Evolutionary conservation across 2,888 invertebrate species (phyloP).

Genomic region (Trissolcus japonicus): DNA sequence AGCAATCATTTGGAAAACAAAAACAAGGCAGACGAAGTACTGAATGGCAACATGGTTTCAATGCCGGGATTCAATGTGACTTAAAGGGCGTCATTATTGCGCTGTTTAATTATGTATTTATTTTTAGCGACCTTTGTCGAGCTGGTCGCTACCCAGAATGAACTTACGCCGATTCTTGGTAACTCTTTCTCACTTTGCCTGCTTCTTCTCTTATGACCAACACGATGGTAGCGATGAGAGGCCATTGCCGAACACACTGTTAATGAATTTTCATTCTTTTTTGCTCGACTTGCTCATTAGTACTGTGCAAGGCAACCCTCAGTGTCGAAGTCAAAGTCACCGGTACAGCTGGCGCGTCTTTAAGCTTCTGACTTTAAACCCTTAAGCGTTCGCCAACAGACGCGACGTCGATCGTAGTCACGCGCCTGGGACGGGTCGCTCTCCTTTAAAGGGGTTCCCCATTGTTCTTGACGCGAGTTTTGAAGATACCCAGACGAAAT

Average conservation of each 20-base stretch:
- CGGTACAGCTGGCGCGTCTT: slow-evolving; percentile 48
- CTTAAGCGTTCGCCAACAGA: slow-evolving; percentile 45
- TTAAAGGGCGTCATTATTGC: slow-evolving; percentile 73
- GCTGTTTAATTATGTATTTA: slow-evolving; percentile 73
- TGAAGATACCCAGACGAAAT: slow-evolving; percentile 41
- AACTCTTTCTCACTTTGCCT: slow-evolving; percentile 63
- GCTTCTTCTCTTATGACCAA: slow-evolving; percentile 20
- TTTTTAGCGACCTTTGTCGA: slow-evolving; percentile 72
- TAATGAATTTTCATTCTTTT: slow-evolving; percentile 73
- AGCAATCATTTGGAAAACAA: slow-evolving; percentile 4
- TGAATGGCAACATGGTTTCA: slow-evolving; percentile 3
- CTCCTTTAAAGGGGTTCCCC: slow-evolving; percentile 56
- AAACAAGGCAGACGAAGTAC: slow-evolving; percentile 21
- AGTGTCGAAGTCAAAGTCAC: slow-evolving; percentile 30
- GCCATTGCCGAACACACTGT: slow-evolving; percentile 63
- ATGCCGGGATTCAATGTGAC: slow-evolving; percentile 28
- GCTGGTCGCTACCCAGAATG: slow-evolving; percentile 65
- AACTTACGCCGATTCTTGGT: slow-evolving; percentile 73
- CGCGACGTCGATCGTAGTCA: slow-evolving; percentile 37
- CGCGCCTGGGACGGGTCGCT: slow-evolving; percentile 40
- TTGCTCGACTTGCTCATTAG: slow-evolving; percentile 72
- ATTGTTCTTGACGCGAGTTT: slow-evolving; percentile 52
- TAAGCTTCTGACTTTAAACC: slow-evolving; percentile 52
- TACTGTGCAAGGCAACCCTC: slow-evolving; percentile 63
- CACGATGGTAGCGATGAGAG: slow-evolving; percentile 7